A percentile compares a stretch with the other conserved stretches of the same genome.
phyloP scores from a whole-genome alignment of 1,140 invertebrate species.

The Branchinecta lynchi region DNA sequence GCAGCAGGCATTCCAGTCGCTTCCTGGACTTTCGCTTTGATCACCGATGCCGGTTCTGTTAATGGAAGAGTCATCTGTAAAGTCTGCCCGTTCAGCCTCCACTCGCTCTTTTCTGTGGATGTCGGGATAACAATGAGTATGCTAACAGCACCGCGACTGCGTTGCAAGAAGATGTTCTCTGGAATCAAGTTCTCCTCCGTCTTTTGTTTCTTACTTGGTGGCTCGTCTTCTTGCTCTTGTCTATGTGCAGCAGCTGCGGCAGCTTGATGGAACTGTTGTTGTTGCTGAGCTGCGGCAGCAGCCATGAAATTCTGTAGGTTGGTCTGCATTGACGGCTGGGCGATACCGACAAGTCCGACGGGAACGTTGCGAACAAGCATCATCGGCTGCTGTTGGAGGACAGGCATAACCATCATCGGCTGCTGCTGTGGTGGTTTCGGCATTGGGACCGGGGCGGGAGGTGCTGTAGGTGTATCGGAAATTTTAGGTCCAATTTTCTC shows the following conservation, averaged over 20 bases:
- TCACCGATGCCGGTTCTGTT: conserved; percentile 58
- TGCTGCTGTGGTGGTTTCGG: conserved; percentile 28
- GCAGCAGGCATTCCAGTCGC: conserved; percentile 82
- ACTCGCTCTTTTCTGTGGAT: conserved; percentile 72
- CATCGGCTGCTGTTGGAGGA: conserved; percentile 20
- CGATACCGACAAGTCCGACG: neutral
- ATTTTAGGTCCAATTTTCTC: conserved; percentile 69
- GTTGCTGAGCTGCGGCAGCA: neutral
- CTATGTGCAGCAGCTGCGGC: neutral
- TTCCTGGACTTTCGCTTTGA: conserved; percentile 81
- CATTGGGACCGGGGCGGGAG: conserved; percentile 27
- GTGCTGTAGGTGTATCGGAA: conserved; percentile 30
- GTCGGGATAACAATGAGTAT: conserved; percentile 61
- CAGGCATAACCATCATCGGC: conserved; percentile 41
- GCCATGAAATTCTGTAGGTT: neutral
- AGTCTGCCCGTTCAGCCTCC: conserved; percentile 87
- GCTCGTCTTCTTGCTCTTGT: conserved; percentile 51
- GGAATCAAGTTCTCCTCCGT: conserved; percentile 84
- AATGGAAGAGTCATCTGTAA: conserved; percentile 61
- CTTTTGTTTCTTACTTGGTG: conserved; percentile 67
- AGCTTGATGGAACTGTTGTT: neutral
- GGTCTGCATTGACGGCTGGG: neutral
- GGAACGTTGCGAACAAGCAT: conserved; percentile 20
- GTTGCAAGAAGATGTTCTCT: conserved; percentile 62
- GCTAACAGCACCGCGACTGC: conserved; percentile 49